phyloP scores from a whole-genome alignment of 2,797 vertebrate species.

The Halcyon badia region DNA sequence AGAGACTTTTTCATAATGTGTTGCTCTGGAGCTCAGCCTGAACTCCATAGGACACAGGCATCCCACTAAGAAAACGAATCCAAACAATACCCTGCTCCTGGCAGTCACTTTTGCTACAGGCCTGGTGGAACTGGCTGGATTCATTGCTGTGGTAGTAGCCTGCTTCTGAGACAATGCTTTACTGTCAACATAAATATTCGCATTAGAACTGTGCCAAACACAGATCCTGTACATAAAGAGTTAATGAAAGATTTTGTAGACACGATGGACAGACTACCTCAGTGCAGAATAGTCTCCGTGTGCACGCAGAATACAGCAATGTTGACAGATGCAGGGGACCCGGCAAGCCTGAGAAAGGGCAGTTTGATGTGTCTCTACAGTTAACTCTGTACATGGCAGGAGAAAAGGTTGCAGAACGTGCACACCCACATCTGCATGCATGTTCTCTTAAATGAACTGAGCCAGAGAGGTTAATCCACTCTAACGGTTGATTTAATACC shows the following conservation, averaged over 20 bases:
- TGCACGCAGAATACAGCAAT: background rate
- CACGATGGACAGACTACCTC: background rate
- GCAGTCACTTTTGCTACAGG: background rate
- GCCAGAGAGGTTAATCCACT: background rate
- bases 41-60: background rate
- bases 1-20: background rate
- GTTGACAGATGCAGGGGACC: background rate
- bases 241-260: background rate
- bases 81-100: background rate
- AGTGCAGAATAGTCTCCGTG: background rate
- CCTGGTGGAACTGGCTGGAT: background rate
- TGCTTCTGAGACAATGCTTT: background rate
- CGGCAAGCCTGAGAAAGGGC: background rate
- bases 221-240: background rate
- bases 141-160: background rate
- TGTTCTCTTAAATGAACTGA: background rate
- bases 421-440: accelerated
- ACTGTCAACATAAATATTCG: background rate
- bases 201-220: background rate
- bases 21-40: background rate
- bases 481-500: background rate
- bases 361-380: background rate
- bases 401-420: background rate
- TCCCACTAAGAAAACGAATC: background rate
- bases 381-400: background rate